These are phyloP conservation scores for Nipponacmea schrenckii DNA, from an alignment of 2,888 invertebrate genomes.

Conservation along the genomic window DNA sequence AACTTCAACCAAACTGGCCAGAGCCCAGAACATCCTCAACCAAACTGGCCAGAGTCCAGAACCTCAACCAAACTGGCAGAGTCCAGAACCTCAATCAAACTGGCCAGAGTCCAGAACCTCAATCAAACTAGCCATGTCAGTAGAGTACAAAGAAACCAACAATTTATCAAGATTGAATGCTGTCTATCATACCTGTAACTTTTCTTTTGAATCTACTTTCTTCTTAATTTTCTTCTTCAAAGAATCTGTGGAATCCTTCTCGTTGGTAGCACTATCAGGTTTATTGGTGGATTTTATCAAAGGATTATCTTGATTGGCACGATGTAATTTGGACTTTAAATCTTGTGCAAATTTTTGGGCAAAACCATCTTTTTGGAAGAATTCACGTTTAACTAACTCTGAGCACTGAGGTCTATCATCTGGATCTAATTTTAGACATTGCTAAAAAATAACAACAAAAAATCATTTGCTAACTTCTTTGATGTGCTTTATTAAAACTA, in stretches of 20 bases:
- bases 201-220: constrained; percentile 20
- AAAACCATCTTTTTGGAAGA: constrained; percentile 64
- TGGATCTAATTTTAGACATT: constrained; percentile 63
- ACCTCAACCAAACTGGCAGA: too few species aligned
- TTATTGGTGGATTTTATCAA: constrained; percentile 39
- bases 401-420: constrained; percentile 65
- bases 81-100: too few species aligned
- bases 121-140: too few species aligned
- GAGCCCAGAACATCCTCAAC: too few species aligned
- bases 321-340: constrained; percentile 54
- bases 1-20: too few species aligned
- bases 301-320: constrained; percentile 55
- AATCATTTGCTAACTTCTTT: neutral
- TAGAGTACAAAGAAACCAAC: too few species aligned
- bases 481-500: too few species aligned
- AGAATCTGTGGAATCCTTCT: constrained; percentile 21
- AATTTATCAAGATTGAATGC: too few species aligned
- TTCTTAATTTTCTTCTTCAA: constrained; percentile 25
- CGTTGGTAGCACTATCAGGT: constrained; percentile 24
- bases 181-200: too few species aligned
- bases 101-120: too few species aligned
- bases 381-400: constrained; percentile 62
- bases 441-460: constrained; percentile 44
- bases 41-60: too few species aligned
- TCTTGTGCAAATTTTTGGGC: constrained; percentile 58